Base-by-base conservation (phyloP, 2,888 invertebrate genomes). In the Volucella zonaria region DNA sequence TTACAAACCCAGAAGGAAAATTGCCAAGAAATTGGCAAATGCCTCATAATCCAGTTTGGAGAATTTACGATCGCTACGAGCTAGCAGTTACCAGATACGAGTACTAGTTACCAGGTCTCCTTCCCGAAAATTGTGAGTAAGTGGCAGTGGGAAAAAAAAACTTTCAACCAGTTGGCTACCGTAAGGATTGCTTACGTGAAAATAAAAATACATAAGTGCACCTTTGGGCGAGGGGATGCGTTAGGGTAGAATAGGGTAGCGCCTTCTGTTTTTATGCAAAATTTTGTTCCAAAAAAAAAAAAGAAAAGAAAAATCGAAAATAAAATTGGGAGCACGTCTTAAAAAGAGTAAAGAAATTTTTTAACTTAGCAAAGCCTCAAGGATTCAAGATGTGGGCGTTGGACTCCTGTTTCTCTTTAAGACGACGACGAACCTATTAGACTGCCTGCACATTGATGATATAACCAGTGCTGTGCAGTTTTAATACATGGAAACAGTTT, bases 11-110 rank as follows among this genome's bases (percentile, higher is more conserved):
- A 6, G 73, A 61, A 76, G 47, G 67, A 80, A 85, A 71, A 79
- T 80, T 85, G 67, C 80, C 58, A 85, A 81, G 67, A 81, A 85
- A 85, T 80, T 81, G 58, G 66, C 68, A 73, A 85, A 85, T 81
- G 62, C 73, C 85, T 85, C 66, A 81, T 81, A 81, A 85, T 85
- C 71, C 68, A 85, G 85, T 77, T 85, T 52, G 71, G 52, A 43
- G 77, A 85, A 85, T 85, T 85, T 85, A 85, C 58, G 68, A 81
- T 59, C 54, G 67, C 70, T 61, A 38, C 62, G 31, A 40, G 70
- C 43, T 15, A 9, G 14, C 14, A 31, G 31, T 31, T 31, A 31
- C 31, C 31, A 31, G 31, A 31, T 31, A 31, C 31, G 31, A 31
- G 6, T 31, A 31, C 31, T 31, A 31, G 6, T 31, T 31, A 31